Evolutionary conservation across 1,140 invertebrate species (phyloP).

Genomic region (Drosophila nikananu): DNA sequence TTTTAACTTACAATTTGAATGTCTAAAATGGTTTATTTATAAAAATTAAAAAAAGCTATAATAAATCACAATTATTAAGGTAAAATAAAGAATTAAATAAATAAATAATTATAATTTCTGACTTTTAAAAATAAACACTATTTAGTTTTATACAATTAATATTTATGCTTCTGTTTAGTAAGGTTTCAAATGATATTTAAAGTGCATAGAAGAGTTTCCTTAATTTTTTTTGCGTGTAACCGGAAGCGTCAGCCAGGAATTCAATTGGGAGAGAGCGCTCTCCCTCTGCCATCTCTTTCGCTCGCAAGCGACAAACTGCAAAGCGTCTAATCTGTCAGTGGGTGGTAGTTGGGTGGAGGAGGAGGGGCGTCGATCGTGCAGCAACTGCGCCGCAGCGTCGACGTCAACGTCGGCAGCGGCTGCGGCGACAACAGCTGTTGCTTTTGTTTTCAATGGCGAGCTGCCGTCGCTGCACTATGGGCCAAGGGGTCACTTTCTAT

Average conservation of each 20-base stretch:
- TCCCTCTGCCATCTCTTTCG: constrained; percentile 5
- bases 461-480: constrained; percentile 28
- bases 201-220: neutral
- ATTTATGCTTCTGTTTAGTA: neutral
- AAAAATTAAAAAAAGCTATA: neutral
- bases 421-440: constrained; percentile 51
- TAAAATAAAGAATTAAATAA: neutral
- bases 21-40: neutral
- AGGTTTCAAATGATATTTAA: neutral
- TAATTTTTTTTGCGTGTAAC: constrained; percentile 20
- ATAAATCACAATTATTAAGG: neutral
- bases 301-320: constrained; percentile 26
- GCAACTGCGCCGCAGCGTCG: constrained; percentile 15
- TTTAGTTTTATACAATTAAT: neutral
- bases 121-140: too few relatives aligned
- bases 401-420: neutral
- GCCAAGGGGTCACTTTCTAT: neutral
- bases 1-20: neutral
- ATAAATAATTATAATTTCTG: neutral
- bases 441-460: constrained; percentile 58
- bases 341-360: constrained; percentile 6
- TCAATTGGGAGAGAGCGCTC: constrained; percentile 22
- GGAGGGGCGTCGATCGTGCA: constrained; percentile 32
- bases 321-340: constrained; percentile 36
- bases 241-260: constrained; percentile 44